Base-by-base conservation (phyloP, 2,113 vertebrate genomes). In the Promerops cafer region DNA sequence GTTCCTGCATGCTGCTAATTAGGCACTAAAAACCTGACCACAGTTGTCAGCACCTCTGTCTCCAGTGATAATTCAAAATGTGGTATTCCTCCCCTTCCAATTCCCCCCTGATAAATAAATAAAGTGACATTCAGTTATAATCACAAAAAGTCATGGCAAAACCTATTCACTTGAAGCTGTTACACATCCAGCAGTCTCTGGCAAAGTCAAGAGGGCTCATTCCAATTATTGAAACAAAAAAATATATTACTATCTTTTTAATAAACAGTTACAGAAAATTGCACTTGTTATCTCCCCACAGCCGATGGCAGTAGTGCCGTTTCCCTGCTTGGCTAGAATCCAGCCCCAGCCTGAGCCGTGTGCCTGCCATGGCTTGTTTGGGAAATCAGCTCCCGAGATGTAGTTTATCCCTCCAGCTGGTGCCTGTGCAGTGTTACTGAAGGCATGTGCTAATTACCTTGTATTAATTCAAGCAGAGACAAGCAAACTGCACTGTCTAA, bases 331-430 rank as follows among this genome's bases (percentile, higher is more conserved):
- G 90, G 91, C 84, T 10, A 1, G 56, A 10, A 65, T 82, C 81
- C 91, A 83, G 80, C 74, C 33, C 37, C 28, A 17, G 68, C 47
- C 85, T 44, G 54, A 3, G 35, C 45, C 23, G 3, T 26, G 6
- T 60, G 24, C 47, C 13, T 47, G 89, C 71, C 12, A 0, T 11
- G 27, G 37, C 87, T 60, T 85, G 72, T 85, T 76, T 89, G 96
- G 96, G 92, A 95, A 96, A 95, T 86, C 90, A 88, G n/a, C 83
- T 89, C 81, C 75, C 0, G 5, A 90, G 87, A 76, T 44, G 94
- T 88, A 81, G 72, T 74, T 83, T 75, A 35, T 84, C 52, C 26
- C 53, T 75, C 76, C 96, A 96, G 96, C 96, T 97, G 97, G 77
- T 90, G 92, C 91, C 90, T 20, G 68, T 65, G 76, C 81, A 33